Conservation (phyloP, 2,888 invertebrate genomes). For the Tetranychus piercei region DNA sequence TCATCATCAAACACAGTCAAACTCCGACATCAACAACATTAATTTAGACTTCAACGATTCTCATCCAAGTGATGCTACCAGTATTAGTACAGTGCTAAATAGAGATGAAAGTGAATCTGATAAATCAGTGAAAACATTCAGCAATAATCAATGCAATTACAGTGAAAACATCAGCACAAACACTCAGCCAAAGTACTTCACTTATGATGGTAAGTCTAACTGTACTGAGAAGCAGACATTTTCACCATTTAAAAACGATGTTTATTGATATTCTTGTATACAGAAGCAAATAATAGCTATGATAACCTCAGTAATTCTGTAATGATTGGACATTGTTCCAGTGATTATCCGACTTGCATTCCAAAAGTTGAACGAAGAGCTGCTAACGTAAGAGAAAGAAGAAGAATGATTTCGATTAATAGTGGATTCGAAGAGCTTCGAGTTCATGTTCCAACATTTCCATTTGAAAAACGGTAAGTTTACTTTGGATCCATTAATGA, state of each 20-base stretch:
- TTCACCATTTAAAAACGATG: background rate
- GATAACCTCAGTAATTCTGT: background rate
- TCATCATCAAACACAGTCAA: slow-evolving; percentile 10
- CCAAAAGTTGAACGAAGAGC: slow-evolving; percentile 59
- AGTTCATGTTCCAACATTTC: slow-evolving; percentile 94
- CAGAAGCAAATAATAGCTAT: background rate
- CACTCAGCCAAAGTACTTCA: background rate
- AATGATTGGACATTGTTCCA: slow-evolving; percentile 30
- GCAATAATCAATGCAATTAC: background rate
- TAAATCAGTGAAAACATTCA: background rate
- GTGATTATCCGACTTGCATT: slow-evolving; percentile 43
- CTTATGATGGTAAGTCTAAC: background rate
- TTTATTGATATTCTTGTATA: background rate
- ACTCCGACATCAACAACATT: background rate
- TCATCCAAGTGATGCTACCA: background rate
- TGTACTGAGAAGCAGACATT: background rate
- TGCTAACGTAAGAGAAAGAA: slow-evolving; percentile 85
- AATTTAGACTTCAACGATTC: background rate
- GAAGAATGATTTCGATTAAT: slow-evolving; percentile 67
- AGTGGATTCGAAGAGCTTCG: slow-evolving; percentile 96
- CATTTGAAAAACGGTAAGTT: slow-evolving; percentile 67
- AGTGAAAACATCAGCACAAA: background rate
- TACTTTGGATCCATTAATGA: background rate
- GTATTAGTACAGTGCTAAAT: background rate
- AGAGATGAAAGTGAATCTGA: background rate